These are phyloP conservation scores for Chrysaora quinquecirrha DNA, from an alignment of 30 jellyfish, hydroid and myxozoan genomes.

Conservation along the genomic window DNA sequence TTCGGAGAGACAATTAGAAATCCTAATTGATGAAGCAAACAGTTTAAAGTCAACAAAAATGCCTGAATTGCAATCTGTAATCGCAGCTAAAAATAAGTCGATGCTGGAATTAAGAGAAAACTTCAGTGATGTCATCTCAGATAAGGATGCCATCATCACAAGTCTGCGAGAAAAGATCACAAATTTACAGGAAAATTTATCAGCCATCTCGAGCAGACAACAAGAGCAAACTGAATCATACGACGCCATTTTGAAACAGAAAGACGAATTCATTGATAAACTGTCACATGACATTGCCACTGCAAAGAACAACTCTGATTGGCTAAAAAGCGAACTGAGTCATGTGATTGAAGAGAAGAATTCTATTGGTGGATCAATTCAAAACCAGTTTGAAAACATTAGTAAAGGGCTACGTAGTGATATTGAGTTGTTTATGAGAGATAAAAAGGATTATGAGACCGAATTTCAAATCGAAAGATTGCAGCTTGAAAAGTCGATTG, in stretches of 20 bases:
- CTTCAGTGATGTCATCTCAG: conserved; percentile 81
- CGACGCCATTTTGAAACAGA: conserved; percentile 23
- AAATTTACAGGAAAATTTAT: conserved; percentile 22
- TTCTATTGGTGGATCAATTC: conserved; percentile 75
- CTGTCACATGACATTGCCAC: conserved; percentile 29
- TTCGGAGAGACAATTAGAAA: conserved; percentile 29
- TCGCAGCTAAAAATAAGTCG: conserved; percentile 73
- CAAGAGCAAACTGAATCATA: conserved; percentile 28
- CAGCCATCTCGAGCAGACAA: not conserved
- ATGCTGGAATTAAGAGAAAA: conserved; percentile 76
- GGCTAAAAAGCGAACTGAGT: conserved; percentile 73
- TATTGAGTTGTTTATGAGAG: conserved; percentile 82
- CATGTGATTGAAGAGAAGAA: conserved; percentile 73
- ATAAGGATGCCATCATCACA: conserved; percentile 69
- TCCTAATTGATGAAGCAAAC: conserved; percentile 37
- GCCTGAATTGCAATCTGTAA: conserved; percentile 62
- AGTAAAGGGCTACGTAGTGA: conserved; percentile 94
- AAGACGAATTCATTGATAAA: conserved; percentile 20
- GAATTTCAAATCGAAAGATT: conserved; percentile 73
- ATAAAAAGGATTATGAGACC: conserved; percentile 62
- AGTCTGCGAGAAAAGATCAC: conserved; percentile 41
- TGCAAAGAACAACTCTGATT: conserved; percentile 51
- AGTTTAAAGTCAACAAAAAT: conserved; percentile 18
- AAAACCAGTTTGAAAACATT: conserved; percentile 70
- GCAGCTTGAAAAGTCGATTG: conserved; percentile 67